phyloP scores from a whole-genome alignment of 2,113 vertebrate species.

The Lethenteron reissneri region DNA sequence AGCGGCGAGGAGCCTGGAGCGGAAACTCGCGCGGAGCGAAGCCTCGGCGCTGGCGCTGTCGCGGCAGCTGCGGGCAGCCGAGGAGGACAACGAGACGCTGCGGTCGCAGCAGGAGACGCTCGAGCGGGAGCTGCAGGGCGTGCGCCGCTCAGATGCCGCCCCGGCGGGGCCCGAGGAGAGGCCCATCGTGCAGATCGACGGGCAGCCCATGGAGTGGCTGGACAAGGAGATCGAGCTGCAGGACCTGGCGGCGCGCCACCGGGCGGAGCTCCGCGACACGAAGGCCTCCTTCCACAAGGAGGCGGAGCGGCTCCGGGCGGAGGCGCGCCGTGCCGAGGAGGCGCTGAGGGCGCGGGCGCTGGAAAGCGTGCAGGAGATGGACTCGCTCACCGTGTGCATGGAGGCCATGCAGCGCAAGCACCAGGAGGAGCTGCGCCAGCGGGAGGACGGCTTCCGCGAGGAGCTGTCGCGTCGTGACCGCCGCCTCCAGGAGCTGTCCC shows the following conservation, averaged over 20 bases:
- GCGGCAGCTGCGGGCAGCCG: too few relatives aligned
- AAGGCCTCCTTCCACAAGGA: constrained; percentile 24
- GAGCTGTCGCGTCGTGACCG: too few relatives aligned
- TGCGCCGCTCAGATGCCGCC: not conserved
- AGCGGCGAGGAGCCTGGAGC: too few relatives aligned
- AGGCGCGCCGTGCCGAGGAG: constrained; percentile 19
- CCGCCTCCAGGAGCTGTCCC: too few relatives aligned
- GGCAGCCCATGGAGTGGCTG: constrained; percentile 21
- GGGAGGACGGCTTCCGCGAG: not conserved
- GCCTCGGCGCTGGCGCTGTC: too few relatives aligned
- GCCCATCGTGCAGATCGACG: constrained; percentile 18
- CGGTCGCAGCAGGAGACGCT: constrained; percentile 17
- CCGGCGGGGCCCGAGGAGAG: constrained; percentile 2
- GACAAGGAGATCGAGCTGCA: constrained; percentile 24
- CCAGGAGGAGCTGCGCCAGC: constrained; percentile 16
- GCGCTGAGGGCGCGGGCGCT: constrained; percentile 19
- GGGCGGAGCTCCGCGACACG: constrained; percentile 24
- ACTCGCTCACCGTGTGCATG: constrained; percentile 25
- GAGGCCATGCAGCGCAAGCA: constrained; percentile 30
- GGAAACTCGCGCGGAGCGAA: too few relatives aligned
- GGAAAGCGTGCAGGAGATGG: constrained; percentile 27
- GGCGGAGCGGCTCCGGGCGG: constrained; percentile 20
- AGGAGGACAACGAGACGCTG: too few relatives aligned
- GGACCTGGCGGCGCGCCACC: constrained; percentile 22
- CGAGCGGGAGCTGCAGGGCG: constrained; percentile 25